These are phyloP conservation scores for Carpatolechia fugitivella DNA, from an alignment of 2,888 invertebrate genomes.

Conservation along the genomic window DNA sequence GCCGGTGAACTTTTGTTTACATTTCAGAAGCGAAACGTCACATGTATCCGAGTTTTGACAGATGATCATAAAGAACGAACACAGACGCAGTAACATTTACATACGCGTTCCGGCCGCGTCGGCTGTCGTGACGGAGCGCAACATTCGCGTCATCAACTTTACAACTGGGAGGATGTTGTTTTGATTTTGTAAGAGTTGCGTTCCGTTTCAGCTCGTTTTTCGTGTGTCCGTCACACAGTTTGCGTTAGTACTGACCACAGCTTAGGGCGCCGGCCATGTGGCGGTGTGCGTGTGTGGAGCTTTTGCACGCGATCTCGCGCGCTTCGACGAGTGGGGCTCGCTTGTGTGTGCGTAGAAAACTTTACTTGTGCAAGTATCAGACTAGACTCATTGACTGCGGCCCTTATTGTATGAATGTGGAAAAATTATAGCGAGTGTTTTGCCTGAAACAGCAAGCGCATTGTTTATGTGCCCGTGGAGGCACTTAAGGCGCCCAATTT, in stretches of 20 bases:
- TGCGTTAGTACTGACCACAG: constrained; percentile 79
- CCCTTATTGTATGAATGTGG: constrained; percentile 79
- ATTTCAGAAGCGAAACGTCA: constrained; percentile 73
- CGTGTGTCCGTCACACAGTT: constrained; percentile 79
- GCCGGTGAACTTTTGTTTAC: constrained; percentile 72
- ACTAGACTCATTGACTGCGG: constrained; percentile 80
- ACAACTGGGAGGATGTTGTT: constrained; percentile 26
- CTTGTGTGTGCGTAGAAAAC: constrained; percentile 62
- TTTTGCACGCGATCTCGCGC: constrained; percentile 76
- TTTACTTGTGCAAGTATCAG: constrained; percentile 72
- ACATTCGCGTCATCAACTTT: constrained; percentile 35
- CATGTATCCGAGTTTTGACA: constrained; percentile 75
- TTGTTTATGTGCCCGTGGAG: constrained; percentile 65
- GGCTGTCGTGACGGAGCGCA: constrained; percentile 34
- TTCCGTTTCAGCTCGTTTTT: constrained; percentile 75
- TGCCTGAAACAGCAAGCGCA: constrained; percentile 71
- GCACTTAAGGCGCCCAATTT: constrained; percentile 75
- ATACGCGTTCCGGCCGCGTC: constrained; percentile 49
- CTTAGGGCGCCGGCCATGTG: constrained; percentile 75
- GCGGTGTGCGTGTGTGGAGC: constrained; percentile 74
- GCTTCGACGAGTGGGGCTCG: constrained; percentile 70
- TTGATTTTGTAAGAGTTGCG: constrained; percentile 63
- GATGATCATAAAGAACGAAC: constrained; percentile 70
- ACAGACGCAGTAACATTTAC: constrained; percentile 68
- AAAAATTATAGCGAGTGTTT: constrained; percentile 77